Percentiles rank a stretch among this genome's conserved stretches.
Evolutionary conservation across 2,888 invertebrate genomes (phyloP).

Genomic region (Agonopterix heracliana): DNA sequence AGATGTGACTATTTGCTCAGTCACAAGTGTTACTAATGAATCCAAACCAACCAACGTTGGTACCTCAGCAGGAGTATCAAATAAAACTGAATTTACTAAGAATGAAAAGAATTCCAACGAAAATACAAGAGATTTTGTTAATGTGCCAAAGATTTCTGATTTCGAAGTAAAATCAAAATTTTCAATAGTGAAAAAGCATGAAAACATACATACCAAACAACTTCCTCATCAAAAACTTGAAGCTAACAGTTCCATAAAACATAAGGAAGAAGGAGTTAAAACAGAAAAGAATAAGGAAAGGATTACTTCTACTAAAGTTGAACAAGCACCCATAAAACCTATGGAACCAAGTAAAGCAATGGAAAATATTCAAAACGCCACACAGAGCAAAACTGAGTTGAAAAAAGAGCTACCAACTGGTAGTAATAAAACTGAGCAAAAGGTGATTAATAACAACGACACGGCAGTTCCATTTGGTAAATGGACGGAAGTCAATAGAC

Average conservation of each 20-base stretch:
- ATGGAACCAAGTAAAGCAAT: constrained; percentile 16
- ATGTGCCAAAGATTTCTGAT: background rate
- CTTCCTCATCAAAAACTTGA: too few relatives aligned
- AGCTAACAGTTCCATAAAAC: too few relatives aligned
- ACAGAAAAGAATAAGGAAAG: too few relatives aligned
- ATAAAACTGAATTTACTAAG: too few relatives aligned
- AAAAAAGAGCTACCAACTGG: constrained; percentile 18
- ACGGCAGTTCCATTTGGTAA: constrained; percentile 63
- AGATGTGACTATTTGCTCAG: too few relatives aligned
- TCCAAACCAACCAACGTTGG: background rate
- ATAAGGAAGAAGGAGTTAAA: too few relatives aligned
- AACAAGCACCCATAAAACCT: constrained; percentile 9
- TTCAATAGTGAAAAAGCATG: too few relatives aligned
- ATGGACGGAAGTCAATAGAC: constrained; percentile 67
- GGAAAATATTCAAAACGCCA: background rate
- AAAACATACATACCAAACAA: too few relatives aligned
- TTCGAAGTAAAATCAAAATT: too few relatives aligned
- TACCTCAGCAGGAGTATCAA: too few relatives aligned
- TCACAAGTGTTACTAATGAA: too few relatives aligned
- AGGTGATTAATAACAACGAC: constrained; percentile 46
- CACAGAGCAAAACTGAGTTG: constrained; percentile 4
- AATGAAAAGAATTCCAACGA: background rate
- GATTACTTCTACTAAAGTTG: background rate
- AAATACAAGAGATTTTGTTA: background rate
- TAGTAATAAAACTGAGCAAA: constrained; percentile 20